Percentiles rank a stretch among this genome's conserved stretches.
phyloP scores from a whole-genome alignment of 1,140 invertebrate species.

The Mya arenaria region DNA sequence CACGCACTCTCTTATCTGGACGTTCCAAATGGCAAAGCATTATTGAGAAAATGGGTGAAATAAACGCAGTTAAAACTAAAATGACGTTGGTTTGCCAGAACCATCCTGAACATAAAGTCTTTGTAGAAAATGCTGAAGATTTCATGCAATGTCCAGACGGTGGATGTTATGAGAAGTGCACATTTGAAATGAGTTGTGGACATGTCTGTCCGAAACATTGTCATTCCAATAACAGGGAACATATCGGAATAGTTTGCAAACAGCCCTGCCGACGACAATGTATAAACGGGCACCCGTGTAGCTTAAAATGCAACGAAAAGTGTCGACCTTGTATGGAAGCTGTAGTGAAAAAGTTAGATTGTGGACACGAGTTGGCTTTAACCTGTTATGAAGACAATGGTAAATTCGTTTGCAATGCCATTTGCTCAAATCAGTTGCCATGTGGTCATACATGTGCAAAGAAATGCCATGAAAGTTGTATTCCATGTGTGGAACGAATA shows the following conservation, averaged over 20 bases:
- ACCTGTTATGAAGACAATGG: background rate
- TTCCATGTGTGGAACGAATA: background rate
- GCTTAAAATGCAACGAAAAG: conserved; percentile 43
- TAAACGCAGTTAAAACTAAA: conserved; percentile 58
- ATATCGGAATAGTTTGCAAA: conserved; percentile 62
- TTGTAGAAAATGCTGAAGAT: conserved; percentile 63
- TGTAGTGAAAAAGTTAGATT: background rate
- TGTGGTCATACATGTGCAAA: background rate
- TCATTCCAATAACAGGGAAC: conserved; percentile 65
- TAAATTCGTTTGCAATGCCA: background rate
- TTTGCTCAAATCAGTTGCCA: background rate
- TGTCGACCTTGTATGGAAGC: background rate
- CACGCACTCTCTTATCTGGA: conserved; percentile 82
- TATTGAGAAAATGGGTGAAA: conserved; percentile 41
- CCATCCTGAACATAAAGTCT: conserved; percentile 69
- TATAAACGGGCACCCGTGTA: conserved; percentile 80
- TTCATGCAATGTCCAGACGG: conserved; percentile 75
- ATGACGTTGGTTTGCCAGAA: conserved; percentile 79
- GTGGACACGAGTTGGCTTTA: background rate
- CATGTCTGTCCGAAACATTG: conserved; percentile 69
- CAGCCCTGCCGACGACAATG: conserved; percentile 80
- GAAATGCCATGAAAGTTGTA: background rate
- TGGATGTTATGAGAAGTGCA: conserved; percentile 74
- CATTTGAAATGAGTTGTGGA: conserved; percentile 69
- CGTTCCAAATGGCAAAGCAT: conserved; percentile 80